Evolutionary conservation across 2,797 vertebrate genomes (phyloP).

Genomic region (Hirundo rustica): DNA sequence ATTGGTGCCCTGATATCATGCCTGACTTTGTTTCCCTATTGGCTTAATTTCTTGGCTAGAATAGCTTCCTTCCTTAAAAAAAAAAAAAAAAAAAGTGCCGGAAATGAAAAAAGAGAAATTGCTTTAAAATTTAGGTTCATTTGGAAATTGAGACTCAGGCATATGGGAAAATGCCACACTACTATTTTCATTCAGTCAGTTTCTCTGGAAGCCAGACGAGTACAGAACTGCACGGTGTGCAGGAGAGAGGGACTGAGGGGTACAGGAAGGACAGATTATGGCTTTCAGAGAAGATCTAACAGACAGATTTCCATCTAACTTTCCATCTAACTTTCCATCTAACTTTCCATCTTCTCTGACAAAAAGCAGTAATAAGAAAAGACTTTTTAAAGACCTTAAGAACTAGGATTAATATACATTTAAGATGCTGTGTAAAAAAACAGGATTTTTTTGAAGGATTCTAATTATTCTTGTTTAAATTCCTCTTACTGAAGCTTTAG

Average conservation of each 20-base stretch:
- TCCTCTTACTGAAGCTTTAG: background rate
- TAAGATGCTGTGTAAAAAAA: background rate
- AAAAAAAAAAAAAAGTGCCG: fast-evolving
- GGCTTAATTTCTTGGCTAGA: background rate
- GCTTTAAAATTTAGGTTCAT: background rate
- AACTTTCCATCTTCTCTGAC: background rate
- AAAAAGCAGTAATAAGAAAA: background rate
- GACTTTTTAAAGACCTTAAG: background rate
- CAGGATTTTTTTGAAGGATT: background rate
- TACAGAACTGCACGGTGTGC: background rate
- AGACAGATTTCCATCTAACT: too few species aligned
- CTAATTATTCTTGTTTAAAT: background rate
- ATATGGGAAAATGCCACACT: conserved; percentile 7
- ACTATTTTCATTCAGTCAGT: background rate
- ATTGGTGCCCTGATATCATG: background rate
- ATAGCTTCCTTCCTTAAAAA: background rate
- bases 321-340: background rate
- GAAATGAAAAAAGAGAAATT: background rate
- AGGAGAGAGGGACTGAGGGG: background rate
- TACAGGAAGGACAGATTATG: background rate
- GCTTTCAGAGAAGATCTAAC: background rate
- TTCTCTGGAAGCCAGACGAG: background rate
- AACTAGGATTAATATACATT: background rate
- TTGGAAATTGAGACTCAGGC: background rate
- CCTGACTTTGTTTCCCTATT: background rate